A percentile compares a stretch with the other conserved stretches of the same genome.
Conservation (phyloP, 2,113 vertebrate species). For the Grallaria varia region DNA sequence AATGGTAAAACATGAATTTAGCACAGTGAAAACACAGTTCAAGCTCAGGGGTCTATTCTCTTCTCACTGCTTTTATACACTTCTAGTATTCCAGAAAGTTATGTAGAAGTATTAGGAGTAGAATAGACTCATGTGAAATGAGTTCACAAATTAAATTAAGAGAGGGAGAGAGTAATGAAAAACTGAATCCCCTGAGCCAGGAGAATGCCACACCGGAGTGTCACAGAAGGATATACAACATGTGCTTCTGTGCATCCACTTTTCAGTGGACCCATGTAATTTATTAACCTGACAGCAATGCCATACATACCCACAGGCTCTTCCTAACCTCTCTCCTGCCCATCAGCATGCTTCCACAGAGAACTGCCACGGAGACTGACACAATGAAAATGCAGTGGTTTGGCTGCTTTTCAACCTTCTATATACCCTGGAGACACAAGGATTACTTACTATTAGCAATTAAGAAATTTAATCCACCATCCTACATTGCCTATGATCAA, state of each 20-base stretch:
- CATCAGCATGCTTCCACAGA: constrained; percentile 2
- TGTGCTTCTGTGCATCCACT: not conserved
- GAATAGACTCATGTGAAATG: constrained; percentile 6
- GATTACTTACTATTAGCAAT: constrained; percentile 60
- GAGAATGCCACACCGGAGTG: not conserved
- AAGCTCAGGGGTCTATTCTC: not conserved
- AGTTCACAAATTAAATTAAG: constrained; percentile 23
- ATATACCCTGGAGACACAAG: not conserved
- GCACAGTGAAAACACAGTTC: not conserved
- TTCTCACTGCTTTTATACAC: not conserved
- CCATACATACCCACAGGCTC: not conserved
- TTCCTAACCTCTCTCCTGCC: not conserved
- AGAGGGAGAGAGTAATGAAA: not conserved
- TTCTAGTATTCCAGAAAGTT: not conserved
- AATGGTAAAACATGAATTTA: constrained; percentile 10
- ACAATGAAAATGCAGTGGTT: constrained; percentile 30
- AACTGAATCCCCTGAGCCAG: not conserved
- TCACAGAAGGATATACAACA: not conserved
- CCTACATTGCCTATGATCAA: constrained; percentile 19
- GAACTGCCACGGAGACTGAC: constrained; percentile 4
- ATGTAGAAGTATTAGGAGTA: not conserved
- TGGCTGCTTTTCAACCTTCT: constrained; percentile 43
- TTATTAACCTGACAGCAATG: constrained; percentile 24
- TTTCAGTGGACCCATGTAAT: not conserved
- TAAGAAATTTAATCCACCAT: constrained; percentile 41